Conservation (phyloP, 2,797 vertebrate genomes). For the Xiphorhynchus erythropygius region DNA sequence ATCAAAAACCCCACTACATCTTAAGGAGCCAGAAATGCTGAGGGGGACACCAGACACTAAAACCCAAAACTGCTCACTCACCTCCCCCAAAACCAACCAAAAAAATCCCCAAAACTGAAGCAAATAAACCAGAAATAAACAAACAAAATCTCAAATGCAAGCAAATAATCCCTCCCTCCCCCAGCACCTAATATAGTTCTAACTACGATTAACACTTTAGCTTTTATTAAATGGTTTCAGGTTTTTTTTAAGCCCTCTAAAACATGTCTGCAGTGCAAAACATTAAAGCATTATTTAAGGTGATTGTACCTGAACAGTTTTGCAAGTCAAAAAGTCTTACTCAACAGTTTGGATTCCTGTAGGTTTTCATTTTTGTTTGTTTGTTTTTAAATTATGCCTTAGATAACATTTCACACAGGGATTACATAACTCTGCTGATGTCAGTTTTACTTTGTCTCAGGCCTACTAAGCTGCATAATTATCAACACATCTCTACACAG, state of each 20-base stretch:
- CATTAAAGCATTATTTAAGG: not conserved
- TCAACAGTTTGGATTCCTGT: not conserved
- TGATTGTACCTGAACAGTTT: not conserved
- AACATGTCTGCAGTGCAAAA: not conserved
- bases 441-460: not conserved
- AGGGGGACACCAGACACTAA: not conserved
- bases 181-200: not conserved
- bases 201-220: not conserved
- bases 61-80: not conserved
- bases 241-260: not conserved
- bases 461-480: not conserved
- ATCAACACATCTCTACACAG: not conserved
- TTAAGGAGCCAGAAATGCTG: not conserved
- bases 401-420: not conserved
- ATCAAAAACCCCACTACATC: accelerated
- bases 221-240: not conserved
- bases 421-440: not conserved
- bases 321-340: not conserved
- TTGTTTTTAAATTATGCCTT: not conserved
- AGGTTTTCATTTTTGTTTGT: not conserved
- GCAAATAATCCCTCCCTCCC: not conserved
- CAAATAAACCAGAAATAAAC: not conserved
- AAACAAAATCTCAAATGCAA: not conserved
- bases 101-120: not conserved
- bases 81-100: not conserved